Evolutionary conservation across 2,888 invertebrate genomes (phyloP).

Genomic region (Oxyteleia sp.): DNA sequence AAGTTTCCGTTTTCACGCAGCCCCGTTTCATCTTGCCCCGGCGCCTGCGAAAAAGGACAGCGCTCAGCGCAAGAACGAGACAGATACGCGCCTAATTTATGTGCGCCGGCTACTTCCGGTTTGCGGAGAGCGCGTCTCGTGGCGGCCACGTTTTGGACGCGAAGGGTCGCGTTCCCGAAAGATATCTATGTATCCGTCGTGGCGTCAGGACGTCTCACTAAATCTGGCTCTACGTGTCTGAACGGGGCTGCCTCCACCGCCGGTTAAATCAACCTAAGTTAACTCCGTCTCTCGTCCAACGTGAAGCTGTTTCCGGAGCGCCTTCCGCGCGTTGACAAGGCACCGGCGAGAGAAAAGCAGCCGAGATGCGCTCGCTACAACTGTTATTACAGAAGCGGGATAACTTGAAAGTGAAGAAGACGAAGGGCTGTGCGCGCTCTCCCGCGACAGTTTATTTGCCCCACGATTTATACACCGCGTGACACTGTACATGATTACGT

Average conservation of each 20-base stretch:
- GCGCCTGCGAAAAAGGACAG: constrained; percentile 69
- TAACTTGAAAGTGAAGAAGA: constrained; percentile 63
- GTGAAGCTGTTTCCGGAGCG: constrained; percentile 83
- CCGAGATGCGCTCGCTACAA: constrained; percentile 54
- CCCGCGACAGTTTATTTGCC: constrained; percentile 56
- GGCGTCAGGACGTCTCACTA: constrained; percentile 87
- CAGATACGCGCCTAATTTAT: constrained; percentile 84
- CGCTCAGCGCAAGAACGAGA: constrained; percentile 56
- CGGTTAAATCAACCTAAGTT: constrained; percentile 86
- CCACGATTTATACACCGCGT: constrained; percentile 45
- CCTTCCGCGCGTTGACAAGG: constrained; percentile 80
- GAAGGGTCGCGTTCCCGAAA: constrained; percentile 84
- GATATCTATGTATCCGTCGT: constrained; percentile 87
- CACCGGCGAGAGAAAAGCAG: constrained; percentile 60
- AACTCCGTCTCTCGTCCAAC: constrained; percentile 86
- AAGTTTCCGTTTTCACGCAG: constrained; percentile 70
- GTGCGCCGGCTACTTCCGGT: constrained; percentile 84
- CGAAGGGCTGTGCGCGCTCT: constrained; percentile 35
- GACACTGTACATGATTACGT: constrained; percentile 41
- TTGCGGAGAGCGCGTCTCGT: constrained; percentile 78
- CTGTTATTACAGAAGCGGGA: constrained; percentile 65
- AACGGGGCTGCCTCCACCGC: constrained; percentile 77
- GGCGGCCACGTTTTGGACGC: constrained; percentile 76
- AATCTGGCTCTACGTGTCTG: constrained; percentile 87
- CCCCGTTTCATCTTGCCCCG: constrained; percentile 66